A percentile compares a stretch with the other conserved stretches of the same genome.
Evolutionary conservation across 2,797 vertebrate species (phyloP).

Genomic region (Rhincodon typus): DNA sequence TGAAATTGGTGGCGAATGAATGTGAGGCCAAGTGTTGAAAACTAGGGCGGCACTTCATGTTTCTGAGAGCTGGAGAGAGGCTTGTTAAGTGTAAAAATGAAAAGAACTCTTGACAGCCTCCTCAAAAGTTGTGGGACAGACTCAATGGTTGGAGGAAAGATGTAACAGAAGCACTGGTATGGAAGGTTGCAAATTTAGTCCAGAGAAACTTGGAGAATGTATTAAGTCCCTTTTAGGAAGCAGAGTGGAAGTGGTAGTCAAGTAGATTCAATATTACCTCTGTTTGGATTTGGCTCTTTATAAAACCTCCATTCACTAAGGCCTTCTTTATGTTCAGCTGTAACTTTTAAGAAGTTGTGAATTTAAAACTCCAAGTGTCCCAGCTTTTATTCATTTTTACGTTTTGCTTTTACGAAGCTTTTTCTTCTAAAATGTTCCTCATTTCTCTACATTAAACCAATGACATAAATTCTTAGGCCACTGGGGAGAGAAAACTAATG

Average conservation of each 20-base stretch:
- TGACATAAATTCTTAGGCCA: too few species aligned
- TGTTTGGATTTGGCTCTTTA: too few species aligned
- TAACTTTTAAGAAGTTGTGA: background rate
- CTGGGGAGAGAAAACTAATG: too few species aligned
- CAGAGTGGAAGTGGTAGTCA: background rate
- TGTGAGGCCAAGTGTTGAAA: background rate
- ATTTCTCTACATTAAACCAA: background rate
- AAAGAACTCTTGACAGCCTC: background rate
- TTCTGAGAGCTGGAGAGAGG: background rate
- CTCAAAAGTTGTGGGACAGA: background rate
- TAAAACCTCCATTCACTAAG: too few species aligned
- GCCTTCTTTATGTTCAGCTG: background rate
- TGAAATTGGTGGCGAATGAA: background rate
- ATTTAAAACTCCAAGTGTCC: background rate
- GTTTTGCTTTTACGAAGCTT: background rate
- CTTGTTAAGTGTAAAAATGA: background rate
- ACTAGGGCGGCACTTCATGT: background rate
- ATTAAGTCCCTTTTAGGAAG: background rate
- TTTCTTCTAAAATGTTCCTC: background rate
- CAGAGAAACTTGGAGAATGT: background rate
- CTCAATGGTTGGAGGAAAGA: background rate
- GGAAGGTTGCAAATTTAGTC: background rate
- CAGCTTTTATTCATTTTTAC: background rate
- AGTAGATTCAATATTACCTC: too few species aligned
- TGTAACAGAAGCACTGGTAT: too few species aligned